Base-by-base conservation (phyloP, 2,888 invertebrate genomes). In the Cheilosia urbana region DNA sequence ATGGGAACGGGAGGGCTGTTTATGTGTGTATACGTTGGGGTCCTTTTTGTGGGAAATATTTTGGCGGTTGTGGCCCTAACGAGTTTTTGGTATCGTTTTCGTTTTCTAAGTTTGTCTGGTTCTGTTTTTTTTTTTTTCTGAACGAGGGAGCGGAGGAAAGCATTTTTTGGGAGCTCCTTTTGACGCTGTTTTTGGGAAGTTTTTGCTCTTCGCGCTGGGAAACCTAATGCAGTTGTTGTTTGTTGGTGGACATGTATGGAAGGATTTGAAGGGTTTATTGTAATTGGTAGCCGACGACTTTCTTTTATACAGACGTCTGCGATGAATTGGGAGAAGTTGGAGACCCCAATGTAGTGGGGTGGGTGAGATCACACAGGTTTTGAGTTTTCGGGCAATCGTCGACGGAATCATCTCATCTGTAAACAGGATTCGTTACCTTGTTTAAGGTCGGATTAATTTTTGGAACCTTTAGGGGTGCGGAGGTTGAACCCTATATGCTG, bases 11-110 rank as follows among this genome's bases (percentile, higher is more conserved):
- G 47, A 62, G 53, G 45, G 79, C 47, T 30, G 55, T 42, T 15
- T 75, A 85, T 87, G 87, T 89, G 88, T 30, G 88, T 88, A 7
- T 27, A 89, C 88, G 89, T 89, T 89, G 88, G 88, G 88, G 88
- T 89, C 88, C 24, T 60, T 58, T 63, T 62, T 68, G 37, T 37
- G 63, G 17, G 65, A 68, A 49, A 73, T 66, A 75, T 79, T 79
- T 75, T 79, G 79, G 75, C 40, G 65, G 78, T 87, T 83, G 62
- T 49, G 71, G 72, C 9, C 62, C 45, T 83, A 83, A 82, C 78
- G 73, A 84, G 65, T 84, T 87, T 57, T 57, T 37, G 60, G 65
- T 30, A 72, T 63, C n/a, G 13, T 65, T 65, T 78, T 66, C 11
- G 5, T 49, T 49, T 58, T 57, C 45, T 69, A 34, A 24, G 11